A percentile compares a stretch with the other conserved stretches of the same genome.
phyloP scores from a whole-genome alignment of 2,888 invertebrate genomes.

The Phaonia tiefii region DNA sequence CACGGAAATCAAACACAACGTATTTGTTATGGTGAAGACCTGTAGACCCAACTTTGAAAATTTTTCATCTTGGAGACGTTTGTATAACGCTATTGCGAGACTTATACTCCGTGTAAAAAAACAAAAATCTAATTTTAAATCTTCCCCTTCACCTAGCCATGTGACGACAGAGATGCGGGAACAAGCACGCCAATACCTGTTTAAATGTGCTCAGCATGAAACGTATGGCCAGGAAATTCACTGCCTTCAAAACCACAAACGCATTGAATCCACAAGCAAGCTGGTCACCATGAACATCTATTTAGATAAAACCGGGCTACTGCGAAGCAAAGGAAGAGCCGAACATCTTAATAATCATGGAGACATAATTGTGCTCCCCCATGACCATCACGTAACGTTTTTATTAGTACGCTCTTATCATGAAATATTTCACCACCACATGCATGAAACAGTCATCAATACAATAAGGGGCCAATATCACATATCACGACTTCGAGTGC shows the following conservation, averaged over 20 bases:
- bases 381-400: slow-evolving; percentile 48
- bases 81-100: too few species aligned
- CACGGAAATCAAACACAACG: too few species aligned
- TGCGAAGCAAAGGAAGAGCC: slow-evolving; percentile 50
- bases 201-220: slow-evolving; percentile 7
- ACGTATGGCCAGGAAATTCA: slow-evolving; percentile 7
- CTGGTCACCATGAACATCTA: slow-evolving; percentile 52
- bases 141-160: too few species aligned
- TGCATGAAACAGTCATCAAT: slow-evolving; percentile 59
- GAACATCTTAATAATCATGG: slow-evolving; percentile 36
- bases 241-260: slow-evolving; percentile 26
- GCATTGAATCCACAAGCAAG: too few species aligned
- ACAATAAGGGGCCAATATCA: slow-evolving; percentile 52
- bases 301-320: slow-evolving; percentile 45
- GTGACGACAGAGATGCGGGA: slow-evolving; percentile 20
- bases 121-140: too few species aligned
- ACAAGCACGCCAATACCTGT: slow-evolving; percentile 4
- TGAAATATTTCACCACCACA: slow-evolving; percentile 51
- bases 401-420: slow-evolving; percentile 63
- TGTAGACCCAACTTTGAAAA: too few species aligned
- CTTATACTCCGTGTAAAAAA: too few species aligned
- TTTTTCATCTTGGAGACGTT: too few species aligned
- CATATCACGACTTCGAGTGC: slow-evolving; percentile 57
- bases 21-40: too few species aligned
- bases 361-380: slow-evolving; percentile 47